phyloP scores from a whole-genome alignment of 2,888 invertebrate species.

The Plagodis dolabraria region DNA sequence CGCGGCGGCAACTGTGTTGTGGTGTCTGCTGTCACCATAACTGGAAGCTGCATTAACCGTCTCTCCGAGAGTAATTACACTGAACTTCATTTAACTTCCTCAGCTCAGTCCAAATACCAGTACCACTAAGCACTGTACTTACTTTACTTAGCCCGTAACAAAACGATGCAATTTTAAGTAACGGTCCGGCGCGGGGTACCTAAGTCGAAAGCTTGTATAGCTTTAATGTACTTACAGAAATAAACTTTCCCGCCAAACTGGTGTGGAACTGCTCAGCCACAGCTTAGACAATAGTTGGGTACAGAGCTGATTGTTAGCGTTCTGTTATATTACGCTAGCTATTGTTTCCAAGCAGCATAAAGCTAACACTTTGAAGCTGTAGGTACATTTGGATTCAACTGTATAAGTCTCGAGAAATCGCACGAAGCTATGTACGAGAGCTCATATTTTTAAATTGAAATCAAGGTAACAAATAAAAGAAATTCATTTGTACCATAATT shows the following conservation, averaged over 20 bases:
- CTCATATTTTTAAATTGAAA: conserved; percentile 11
- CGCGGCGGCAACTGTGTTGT: conserved; percentile 28
- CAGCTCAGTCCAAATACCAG: conserved; percentile 76
- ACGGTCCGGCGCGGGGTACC: conserved; percentile 61
- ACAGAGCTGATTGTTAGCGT: conserved; percentile 34
- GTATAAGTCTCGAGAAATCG: no score
- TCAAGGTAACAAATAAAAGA: no score
- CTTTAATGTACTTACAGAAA: conserved; percentile 52
- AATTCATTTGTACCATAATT: no score
- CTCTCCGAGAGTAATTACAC: conserved; percentile 79
- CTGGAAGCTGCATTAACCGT: conserved; percentile 69
- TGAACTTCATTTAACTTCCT: conserved; percentile 81
- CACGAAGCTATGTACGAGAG: background rate
- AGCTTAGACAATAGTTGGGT: conserved; percentile 8
- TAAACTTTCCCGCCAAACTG: conserved; percentile 33
- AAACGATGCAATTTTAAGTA: conserved; percentile 78
- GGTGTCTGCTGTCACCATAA: conserved; percentile 69
- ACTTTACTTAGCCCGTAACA: conserved; percentile 74
- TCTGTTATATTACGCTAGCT: conserved; percentile 23
- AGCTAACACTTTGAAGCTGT: conserved; percentile 15
- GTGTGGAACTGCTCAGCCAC: conserved; percentile 23
- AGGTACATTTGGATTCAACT: no score
- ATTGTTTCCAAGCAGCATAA: conserved; percentile 24
- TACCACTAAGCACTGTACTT: conserved; percentile 76
- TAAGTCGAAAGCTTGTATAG: conserved; percentile 57